Base-by-base conservation (phyloP, 2,888 invertebrate species). In the Hemicrepidius hirtus region DNA sequence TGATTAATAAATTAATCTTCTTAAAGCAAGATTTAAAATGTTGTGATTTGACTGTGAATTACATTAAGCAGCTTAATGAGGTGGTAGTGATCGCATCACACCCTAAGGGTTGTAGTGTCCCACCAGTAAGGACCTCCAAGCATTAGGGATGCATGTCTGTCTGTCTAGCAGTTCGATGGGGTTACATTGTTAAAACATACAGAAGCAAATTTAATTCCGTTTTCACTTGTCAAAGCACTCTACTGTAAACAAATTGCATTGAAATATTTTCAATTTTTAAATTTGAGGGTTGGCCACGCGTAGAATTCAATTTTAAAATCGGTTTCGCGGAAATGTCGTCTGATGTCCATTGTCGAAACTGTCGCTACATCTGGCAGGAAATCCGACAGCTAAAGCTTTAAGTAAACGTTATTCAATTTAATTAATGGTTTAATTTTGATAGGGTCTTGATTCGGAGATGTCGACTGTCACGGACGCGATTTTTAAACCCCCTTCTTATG, bases 231-330 rank as follows among this genome's bases (percentile, higher is more conserved):
- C 84, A 83, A 82, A 78, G 79, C 84, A 83, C 76, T 85, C 83
- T 84, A 81, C 82, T 85, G 86, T 85, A 84, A 85, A 85, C 81
- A 85, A 85, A 86, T 85, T 83, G 83, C 84, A 85, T 85, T 85
- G 84, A 85, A 85, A 84, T 82, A 83, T 80, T 85, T 85, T 85
- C 83, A 84, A 84, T 84, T 85, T 86, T 85, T 83, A 84, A 85
- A 84, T 83, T 83, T 80, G 73, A 78, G 80, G 81, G 79, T 78
- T 80, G 79, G 76, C 80, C 80, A 73, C 75, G 77, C 73, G 71
- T 65, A 75, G 75, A 62, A 77, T 78, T 80, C 82, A 81, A 83
- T 82, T 84, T 83, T 84, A 84, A 85, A 83, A 79, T 84, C 81
- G 81, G 79, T 82, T 82, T 81, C 80, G 81, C 84, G 85, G 85